Percentiles rank a stretch among this genome's conserved stretches.
phyloP scores from a whole-genome alignment of 1,140 invertebrate species.

The Eulimnadia texana region DNA sequence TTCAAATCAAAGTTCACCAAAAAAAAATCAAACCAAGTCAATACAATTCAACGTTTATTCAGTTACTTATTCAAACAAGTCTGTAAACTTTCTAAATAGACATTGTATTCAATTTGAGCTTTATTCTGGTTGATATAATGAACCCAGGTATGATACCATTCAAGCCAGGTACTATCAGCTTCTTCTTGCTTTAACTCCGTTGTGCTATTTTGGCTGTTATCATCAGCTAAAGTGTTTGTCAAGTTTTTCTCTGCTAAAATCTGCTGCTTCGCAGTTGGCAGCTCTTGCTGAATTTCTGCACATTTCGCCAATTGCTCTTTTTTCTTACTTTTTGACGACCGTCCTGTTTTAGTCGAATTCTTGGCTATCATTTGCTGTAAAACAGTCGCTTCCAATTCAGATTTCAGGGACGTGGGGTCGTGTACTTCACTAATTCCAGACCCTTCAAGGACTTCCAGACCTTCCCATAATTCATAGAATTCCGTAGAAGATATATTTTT shows the following conservation, averaged over 20 bases:
- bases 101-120: background rate
- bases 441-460: background rate
- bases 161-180: background rate
- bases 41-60: background rate
- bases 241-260: background rate
- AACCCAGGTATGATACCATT: constrained; percentile 1
- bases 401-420: background rate
- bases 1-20: too few relatives aligned
- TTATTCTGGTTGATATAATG: constrained; percentile 5
- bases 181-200: background rate
- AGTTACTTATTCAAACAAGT: background rate
- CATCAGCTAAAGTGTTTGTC: background rate
- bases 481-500: background rate
- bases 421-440: background rate
- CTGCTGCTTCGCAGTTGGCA: background rate
- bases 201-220: background rate
- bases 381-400: background rate
- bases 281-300: background rate
- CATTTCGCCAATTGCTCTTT: background rate
- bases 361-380: too few relatives aligned
- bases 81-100: background rate
- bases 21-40: background rate
- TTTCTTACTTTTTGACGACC: background rate
- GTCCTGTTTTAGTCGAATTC: background rate
- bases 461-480: background rate